These are phyloP conservation scores for Acrobasis repandana DNA, from an alignment of 2,888 invertebrate species.

Conservation along the genomic window DNA sequence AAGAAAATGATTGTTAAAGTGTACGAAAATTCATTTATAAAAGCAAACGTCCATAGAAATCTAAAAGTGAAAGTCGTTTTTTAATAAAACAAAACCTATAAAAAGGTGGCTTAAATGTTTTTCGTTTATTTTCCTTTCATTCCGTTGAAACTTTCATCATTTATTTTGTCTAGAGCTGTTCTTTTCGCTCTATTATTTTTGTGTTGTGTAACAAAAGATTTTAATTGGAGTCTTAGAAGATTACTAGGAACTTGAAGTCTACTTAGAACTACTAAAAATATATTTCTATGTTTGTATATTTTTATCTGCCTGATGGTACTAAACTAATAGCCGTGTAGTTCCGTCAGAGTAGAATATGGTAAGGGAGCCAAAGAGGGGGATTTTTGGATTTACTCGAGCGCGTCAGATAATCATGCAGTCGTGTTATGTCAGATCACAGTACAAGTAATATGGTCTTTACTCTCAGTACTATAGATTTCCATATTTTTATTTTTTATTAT, in stretches of 20 bases:
- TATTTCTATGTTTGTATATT: neutral
- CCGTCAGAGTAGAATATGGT: too few relatives aligned
- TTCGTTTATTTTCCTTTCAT: conserved; percentile 6
- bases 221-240: neutral
- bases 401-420: too few relatives aligned
- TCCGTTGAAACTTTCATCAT: neutral
- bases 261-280: too few relatives aligned
- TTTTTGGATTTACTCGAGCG: too few relatives aligned
- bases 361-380: too few relatives aligned
- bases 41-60: neutral
- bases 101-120: neutral
- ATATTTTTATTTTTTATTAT: too few relatives aligned
- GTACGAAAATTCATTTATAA: neutral
- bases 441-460: too few relatives aligned
- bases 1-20: neutral
- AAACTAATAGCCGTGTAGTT: too few relatives aligned
- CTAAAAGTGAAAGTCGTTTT: neutral
- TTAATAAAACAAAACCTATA: neutral
- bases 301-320: too few relatives aligned
- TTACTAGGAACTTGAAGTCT: too few relatives aligned
- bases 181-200: neutral
- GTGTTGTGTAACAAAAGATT: neutral
- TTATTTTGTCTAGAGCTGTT: neutral
- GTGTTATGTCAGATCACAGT: too few relatives aligned
- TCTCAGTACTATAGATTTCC: too few relatives aligned